Base-by-base conservation (phyloP, 2,797 vertebrate genomes). In the Phrynocephalus guinanensis region DNA sequence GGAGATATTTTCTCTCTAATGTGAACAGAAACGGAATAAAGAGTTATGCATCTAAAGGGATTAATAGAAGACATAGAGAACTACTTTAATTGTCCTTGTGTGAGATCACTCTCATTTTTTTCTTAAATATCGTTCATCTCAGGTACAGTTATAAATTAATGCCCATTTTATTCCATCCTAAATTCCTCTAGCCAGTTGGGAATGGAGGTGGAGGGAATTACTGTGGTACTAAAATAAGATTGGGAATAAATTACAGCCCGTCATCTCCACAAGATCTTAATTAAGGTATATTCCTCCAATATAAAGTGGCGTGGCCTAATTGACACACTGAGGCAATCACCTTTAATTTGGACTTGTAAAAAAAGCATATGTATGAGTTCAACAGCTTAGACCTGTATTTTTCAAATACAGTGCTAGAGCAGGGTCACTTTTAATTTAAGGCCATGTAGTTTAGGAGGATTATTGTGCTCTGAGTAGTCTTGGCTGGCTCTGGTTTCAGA, bases 261-360 rank as follows among this genome's bases (percentile, higher is more conserved):
- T 94, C 95, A 90, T 92, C 91, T 93, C 91, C 95, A 93, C 89
- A 87, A 93, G 90, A 91, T 85, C 93, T 93, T 95, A 93, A 94
- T 96, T 93, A 95, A 91, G 86, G 50, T 82, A 63, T 90, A 79
- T 91, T 84, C 92, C 93, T 91, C 50, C 50, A 90, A 91, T 92
- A 75, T 63, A 91, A 94, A 93, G 91, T 91, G n/a, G 20, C 85
- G 84, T 91, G 89, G 90, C 88, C 91, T 92, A 86, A 88, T 87
- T 92, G 93, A 22, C 91, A 71, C 91, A 68, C 91, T 85, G 90
- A 90, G 30, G 92, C 91, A 93, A 86, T 70, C 90, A 84, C 92
- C 91, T 93, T 91, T 88, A 77, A 75, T 91, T 84, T 84, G 82
- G 75, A 87, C 66, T 81, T 83, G 90, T 26, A 48, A 67, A 2